Conservation (phyloP, 2,888 invertebrate species). For the Caenorhabditis auriculariae region DNA sequence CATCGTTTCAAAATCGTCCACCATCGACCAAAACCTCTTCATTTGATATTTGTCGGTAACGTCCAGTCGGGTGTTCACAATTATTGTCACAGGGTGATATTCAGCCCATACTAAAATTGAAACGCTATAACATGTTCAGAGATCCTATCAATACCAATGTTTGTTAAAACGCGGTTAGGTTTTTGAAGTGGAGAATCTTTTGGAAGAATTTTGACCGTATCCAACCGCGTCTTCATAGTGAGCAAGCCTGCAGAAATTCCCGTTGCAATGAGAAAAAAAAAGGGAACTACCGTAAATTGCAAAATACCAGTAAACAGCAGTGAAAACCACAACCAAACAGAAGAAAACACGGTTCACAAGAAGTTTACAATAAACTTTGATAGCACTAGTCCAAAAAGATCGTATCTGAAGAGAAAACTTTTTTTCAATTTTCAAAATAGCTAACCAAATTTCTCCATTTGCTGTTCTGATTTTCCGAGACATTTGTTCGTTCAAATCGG, state of each 20-base stretch:
- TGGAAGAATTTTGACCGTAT: conserved; percentile 60
- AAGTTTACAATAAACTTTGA: conserved; percentile 44
- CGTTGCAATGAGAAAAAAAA: neutral
- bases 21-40: conserved; percentile 47
- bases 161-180: conserved; percentile 50
- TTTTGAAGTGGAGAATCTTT: conserved; percentile 56
- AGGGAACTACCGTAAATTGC: conserved; percentile 15
- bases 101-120: conserved; percentile 56
- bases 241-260: conserved; percentile 30
- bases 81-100: conserved; percentile 59
- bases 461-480: conserved; percentile 12
- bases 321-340: conserved; percentile 27
- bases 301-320: conserved; percentile 49
- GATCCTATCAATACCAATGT: conserved; percentile 30
- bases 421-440: neutral
- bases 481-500: conserved; percentile 41
- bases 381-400: conserved; percentile 31
- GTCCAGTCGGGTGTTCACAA: conserved; percentile 53
- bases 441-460: conserved; percentile 36
- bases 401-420: conserved; percentile 26
- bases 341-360: conserved; percentile 44
- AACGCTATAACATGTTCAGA: neutral
- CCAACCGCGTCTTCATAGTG: conserved; percentile 49
- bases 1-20: conserved; percentile 54
- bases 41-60: conserved; percentile 41